These are phyloP conservation scores for Clivina fossor DNA, from an alignment of 2,888 invertebrate genomes.

Conservation along the genomic window DNA sequence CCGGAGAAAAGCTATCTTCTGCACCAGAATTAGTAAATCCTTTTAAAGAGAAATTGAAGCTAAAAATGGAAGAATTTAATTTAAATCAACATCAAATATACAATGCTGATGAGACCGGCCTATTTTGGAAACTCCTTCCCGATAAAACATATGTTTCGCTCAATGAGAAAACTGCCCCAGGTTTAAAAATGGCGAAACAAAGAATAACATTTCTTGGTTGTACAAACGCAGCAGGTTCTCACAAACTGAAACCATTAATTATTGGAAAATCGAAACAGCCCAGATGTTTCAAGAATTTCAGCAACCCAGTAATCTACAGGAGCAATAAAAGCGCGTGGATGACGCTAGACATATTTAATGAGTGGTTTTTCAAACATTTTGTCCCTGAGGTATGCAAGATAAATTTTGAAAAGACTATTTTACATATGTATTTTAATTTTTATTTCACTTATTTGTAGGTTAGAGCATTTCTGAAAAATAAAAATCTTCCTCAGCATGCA, in stretches of 20 bases:
- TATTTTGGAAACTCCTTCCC: conserved; percentile 38
- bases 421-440: conserved; percentile 4
- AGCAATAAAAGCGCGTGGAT: conserved; percentile 6
- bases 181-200: conserved; percentile 35
- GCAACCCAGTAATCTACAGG: conserved; percentile 4
- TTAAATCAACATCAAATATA: conserved; percentile 33
- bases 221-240: conserved; percentile 33
- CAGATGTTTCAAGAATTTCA: conserved; percentile 7
- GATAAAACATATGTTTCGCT: no score
- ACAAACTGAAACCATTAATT: conserved; percentile 35
- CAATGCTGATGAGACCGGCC: conserved; percentile 38
- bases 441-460: conserved; percentile 13
- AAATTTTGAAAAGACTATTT: neutral
- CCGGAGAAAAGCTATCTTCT: no score
- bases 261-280: conserved; percentile 31
- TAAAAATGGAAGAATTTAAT: conserved; percentile 20
- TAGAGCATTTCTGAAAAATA: conserved; percentile 10
- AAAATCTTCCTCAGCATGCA: no score
- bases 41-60: conserved; percentile 28
- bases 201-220: conserved; percentile 36
- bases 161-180: no score
- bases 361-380: conserved; percentile 6
- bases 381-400: conserved; percentile 10
- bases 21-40: conserved; percentile 27
- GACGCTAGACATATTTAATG: conserved; percentile 8